Conservation (phyloP, 2,888 invertebrate genomes). For the Trichogramma evanescens region DNA sequence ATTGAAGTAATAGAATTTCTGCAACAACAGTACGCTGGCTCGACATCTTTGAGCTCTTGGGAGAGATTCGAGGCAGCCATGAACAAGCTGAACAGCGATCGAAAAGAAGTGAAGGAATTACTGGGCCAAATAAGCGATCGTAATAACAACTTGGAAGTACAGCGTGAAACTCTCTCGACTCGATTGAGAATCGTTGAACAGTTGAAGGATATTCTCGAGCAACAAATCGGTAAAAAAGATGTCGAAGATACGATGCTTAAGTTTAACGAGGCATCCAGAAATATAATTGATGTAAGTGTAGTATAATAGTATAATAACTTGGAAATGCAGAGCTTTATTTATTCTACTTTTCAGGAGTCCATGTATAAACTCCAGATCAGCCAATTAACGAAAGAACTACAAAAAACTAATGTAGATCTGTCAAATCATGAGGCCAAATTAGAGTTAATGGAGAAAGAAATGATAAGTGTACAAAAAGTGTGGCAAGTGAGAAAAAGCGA, state of each 20-base stretch:
- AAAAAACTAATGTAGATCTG: slow-evolving; percentile 27
- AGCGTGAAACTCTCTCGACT: slow-evolving; percentile 33
- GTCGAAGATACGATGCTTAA: slow-evolving; percentile 35
- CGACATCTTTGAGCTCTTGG: slow-evolving; percentile 33
- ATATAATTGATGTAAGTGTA: slow-evolving; percentile 30
- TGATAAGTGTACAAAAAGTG: slow-evolving; percentile 32
- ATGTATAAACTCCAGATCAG: slow-evolving; percentile 34
- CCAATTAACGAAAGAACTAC: slow-evolving; percentile 35
- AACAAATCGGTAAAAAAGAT: slow-evolving; percentile 36
- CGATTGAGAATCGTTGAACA: slow-evolving; percentile 38
- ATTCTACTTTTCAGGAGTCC: slow-evolving; percentile 29
- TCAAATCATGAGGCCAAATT: slow-evolving; percentile 32
- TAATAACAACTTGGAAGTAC: slow-evolving; percentile 28
- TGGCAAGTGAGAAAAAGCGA: slow-evolving; percentile 27
- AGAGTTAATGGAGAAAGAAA: slow-evolving; percentile 33
- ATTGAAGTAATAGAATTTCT: slow-evolving; percentile 34
- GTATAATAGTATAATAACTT: neutral
- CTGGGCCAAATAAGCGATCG: slow-evolving; percentile 28
- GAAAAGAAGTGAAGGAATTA: slow-evolving; percentile 25
- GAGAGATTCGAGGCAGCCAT: slow-evolving; percentile 29
- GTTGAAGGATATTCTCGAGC: slow-evolving; percentile 39
- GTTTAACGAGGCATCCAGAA: slow-evolving; percentile 37
- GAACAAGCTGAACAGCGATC: slow-evolving; percentile 26
- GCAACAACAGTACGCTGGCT: slow-evolving; percentile 38
- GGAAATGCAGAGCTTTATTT: neutral